Evolutionary conservation across 2,113 vertebrate species (phyloP).

Genomic region (Cephalopterus ornatus): DNA sequence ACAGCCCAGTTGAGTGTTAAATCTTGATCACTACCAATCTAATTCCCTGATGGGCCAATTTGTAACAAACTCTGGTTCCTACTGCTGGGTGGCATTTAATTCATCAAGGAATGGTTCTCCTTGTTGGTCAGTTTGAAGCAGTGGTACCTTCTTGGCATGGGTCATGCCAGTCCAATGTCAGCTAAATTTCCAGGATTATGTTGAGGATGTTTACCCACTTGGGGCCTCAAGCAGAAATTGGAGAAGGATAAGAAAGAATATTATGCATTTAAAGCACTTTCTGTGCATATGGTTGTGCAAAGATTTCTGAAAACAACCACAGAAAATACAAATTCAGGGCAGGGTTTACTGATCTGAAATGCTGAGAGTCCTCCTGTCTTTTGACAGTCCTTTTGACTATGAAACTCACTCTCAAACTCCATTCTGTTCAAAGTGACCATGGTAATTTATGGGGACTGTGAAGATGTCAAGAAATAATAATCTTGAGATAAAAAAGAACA

Average conservation of each 20-base stretch:
- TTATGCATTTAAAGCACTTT: not conserved
- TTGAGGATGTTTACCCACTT: not conserved
- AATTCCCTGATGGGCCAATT: not conserved
- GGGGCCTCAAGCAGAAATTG: not conserved
- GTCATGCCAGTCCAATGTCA: not conserved
- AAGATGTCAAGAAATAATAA: not conserved
- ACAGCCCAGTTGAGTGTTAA: not conserved
- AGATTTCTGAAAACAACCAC: not conserved
- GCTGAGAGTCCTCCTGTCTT: not conserved
- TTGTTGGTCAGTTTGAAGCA: not conserved
- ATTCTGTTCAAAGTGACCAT: not conserved
- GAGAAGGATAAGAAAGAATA: not conserved
- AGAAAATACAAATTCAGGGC: not conserved
- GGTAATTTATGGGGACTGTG: not conserved
- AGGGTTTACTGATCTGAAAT: not conserved
- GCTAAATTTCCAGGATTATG: not conserved
- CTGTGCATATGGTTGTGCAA: not conserved
- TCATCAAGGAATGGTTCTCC: not conserved
- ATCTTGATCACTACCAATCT: not conserved
- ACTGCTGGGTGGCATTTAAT: not conserved
- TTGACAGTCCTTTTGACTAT: not conserved
- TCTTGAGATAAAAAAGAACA: not conserved
- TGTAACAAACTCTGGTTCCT: not conserved
- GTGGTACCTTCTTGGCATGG: not conserved
- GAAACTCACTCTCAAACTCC: not conserved